Evolutionary conservation across 2,888 invertebrate species (phyloP), one percentile per base, ranked within the genome.

Genomic region (Lepetodrilus schrolli): DNA sequence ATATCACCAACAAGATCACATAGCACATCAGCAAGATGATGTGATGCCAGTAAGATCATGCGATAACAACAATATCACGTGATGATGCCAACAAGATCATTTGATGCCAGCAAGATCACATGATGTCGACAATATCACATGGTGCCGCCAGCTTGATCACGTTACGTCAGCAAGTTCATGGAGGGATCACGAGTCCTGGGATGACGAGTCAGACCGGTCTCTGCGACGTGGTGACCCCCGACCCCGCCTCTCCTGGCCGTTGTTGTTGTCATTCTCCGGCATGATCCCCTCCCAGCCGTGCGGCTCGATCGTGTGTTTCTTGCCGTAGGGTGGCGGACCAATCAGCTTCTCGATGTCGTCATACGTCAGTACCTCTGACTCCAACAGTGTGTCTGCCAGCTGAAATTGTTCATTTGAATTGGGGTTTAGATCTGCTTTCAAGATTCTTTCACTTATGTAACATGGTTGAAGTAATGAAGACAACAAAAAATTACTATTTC

Each of bases 291-390:
- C 80, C 80, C 82, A 80, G 3, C 77, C 80, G n/a, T 74, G 73
- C 2, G 80, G 78, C 51, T 84, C 84, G 4, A 86, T 78, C 37
- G 70, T 75, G 26, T 77, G 76, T 72, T 93, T 88, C 66, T 81
- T 85, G 0, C 94, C 94, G 87, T 93, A 93, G 0, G 95, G 94
- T 0, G 98, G 97, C 1, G 96, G 95, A 0, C 99, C 99, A 78
- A 99, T 94, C 66, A 99, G 92, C 7, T 92, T 91, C 85, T 95
- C 95, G 1, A 99, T 94, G 84, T 99, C 96, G 43, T 88, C 88
- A 85, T 91, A 92, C 23, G 88, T 88, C 36, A 92, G 78, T 2
- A 90, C 89, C 86, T 92, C 92, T 51, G 87, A 88, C 77, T 91
- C 88, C 49, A 92, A 76, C 26, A 92, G 84, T 2, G 86, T 88